Base-by-base conservation (phyloP, 2,797 vertebrate species). In the Melanotaenia trifasciata region DNA sequence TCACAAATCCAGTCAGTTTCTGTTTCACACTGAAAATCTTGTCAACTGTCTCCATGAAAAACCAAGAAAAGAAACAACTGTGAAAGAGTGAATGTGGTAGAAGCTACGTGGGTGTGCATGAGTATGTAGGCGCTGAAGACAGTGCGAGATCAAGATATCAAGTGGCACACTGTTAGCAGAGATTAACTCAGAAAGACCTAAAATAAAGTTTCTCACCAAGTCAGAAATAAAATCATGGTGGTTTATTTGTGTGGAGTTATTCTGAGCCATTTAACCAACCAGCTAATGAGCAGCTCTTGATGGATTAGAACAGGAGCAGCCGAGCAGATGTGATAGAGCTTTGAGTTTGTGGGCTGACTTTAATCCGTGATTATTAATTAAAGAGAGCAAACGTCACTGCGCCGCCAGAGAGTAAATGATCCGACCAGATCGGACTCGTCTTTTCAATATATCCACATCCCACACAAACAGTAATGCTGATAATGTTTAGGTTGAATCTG, bases 341-440 rank as follows among this genome's bases (percentile, higher is more conserved):
- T 43, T 56, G 61, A 74, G 79, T 76, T 61, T 43, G 50, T 64
- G 47, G 74, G 47, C 47, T 7, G 43, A 66, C 65, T 64, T 58
- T 43, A 54, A 87, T 67, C 53, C 58, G 20, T 6, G 51, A 66
- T 83, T 75, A 87, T 78, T 84, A 81, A 89, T 81, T 66, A 78
- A 66, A 64, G 66, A 79, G 51, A 62, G 54, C 4, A n/a, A 47
- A 78, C 24, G 60, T 47, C 51, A 18, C 53, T 3, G 14, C 77
- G 58, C 45, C 57, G 35, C 30, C 74, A 68, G 64, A 43, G 67
- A 73, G 67, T 30, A 77, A 79, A 88, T 64, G 64, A 76, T 83
- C 32, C 64, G 56, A 22, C 18, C 64, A 50, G 38, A 56, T 61
- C 20, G 38, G 53, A 72, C 66, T 66, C 24, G 54, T 66, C 30